A percentile compares a stretch with the other conserved stretches of the same genome.
Conservation (phyloP, 2,113 vertebrate genomes). For the Halcyon senegalensis region DNA sequence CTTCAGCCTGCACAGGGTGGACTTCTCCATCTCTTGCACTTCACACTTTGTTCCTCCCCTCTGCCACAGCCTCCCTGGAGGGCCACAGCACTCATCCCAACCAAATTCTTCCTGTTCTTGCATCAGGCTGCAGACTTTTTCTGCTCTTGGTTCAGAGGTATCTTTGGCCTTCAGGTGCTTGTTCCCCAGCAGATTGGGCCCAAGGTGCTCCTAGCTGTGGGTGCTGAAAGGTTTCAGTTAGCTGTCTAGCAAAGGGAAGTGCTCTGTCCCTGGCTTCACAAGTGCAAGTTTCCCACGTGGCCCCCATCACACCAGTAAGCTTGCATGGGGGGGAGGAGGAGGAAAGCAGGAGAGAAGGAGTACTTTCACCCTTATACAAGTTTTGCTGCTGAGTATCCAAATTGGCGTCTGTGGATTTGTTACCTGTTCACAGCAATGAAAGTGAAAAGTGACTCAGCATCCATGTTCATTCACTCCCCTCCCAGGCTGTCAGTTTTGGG, state of each 20-base stretch:
- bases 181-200: fast-evolving
- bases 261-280: neutral
- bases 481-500: neutral
- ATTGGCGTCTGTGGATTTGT: neutral
- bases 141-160: neutral
- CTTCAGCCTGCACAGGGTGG: neutral
- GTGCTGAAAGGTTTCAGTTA: neutral
- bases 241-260: neutral
- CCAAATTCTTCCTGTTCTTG: neutral
- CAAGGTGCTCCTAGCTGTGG: neutral
- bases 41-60: neutral
- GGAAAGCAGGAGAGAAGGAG: neutral
- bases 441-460: conserved; percentile 1
- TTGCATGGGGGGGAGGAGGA: neutral
- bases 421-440: neutral
- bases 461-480: neutral
- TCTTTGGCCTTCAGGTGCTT: neutral
- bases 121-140: neutral
- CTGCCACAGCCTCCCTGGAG: neutral
- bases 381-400: neutral
- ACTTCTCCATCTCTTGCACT: neutral
- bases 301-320: neutral
- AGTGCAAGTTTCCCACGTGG: neutral
- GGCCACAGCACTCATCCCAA: neutral
- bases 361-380: neutral